These are phyloP conservation scores for Coturnix japonica DNA, from an alignment of 2,113 vertebrate species.

Conservation along the genomic window DNA sequence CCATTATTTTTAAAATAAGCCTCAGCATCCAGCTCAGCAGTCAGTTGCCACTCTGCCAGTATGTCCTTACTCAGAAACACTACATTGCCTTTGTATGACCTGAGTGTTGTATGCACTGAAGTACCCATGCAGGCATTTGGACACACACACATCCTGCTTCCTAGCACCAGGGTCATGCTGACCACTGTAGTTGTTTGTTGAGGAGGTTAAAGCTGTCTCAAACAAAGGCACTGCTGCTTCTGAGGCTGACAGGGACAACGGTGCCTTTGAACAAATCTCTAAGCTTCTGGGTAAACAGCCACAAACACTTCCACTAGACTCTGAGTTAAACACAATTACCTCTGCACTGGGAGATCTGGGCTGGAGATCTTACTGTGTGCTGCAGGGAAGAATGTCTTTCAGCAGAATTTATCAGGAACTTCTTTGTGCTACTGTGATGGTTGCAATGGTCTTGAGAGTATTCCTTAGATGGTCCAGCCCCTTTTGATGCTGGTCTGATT, in stretches of 20 bases:
- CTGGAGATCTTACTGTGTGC: neutral
- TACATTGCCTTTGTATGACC: neutral
- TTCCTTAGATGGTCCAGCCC: neutral
- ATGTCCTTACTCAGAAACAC: neutral
- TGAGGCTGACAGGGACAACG: neutral
- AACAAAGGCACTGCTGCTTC: neutral
- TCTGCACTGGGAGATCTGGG: neutral
- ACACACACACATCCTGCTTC: accelerated
- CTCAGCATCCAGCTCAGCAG: neutral
- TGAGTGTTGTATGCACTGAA: neutral
- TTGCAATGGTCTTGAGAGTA: neutral
- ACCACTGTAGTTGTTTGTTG: neutral
- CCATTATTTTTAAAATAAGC: neutral
- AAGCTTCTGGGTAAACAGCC: neutral
- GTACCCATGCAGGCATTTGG: neutral
- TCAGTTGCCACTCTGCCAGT: neutral
- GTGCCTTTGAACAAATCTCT: conserved; percentile 1
- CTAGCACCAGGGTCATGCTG: neutral
- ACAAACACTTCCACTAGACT: neutral
- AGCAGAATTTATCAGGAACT: neutral
- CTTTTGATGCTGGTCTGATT: neutral
- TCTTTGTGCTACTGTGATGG: neutral
- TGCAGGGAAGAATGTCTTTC: neutral
- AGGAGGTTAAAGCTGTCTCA: neutral
- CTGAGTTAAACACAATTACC: neutral